phyloP scores from a whole-genome alignment of 2,113 vertebrate genomes.

The Saimiri boliviensis region DNA sequence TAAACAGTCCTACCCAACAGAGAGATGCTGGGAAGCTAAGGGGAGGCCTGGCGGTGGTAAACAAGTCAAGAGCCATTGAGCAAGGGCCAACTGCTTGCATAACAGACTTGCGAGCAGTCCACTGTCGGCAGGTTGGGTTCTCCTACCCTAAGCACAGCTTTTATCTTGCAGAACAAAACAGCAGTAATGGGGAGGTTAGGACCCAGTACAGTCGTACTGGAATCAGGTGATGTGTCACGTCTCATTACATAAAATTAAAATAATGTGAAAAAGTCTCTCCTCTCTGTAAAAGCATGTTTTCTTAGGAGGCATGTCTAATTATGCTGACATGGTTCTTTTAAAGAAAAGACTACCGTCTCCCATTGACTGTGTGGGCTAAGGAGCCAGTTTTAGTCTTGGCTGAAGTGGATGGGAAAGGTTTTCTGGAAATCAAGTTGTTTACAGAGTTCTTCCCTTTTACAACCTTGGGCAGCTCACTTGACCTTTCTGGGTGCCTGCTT shows the following conservation, averaged over 20 bases:
- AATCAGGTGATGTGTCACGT: not conserved
- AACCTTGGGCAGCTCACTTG: not conserved
- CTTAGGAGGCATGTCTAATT: not conserved
- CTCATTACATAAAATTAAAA: slow-evolving; percentile 8
- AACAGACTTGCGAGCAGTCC: not conserved
- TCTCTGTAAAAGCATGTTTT: not conserved
- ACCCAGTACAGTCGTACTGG: not conserved
- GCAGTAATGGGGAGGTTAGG: not conserved
- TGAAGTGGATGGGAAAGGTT: not conserved
- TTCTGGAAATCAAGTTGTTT: slow-evolving; percentile 40
- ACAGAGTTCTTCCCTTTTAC: slow-evolving; percentile 1
- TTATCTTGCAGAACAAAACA: not conserved
- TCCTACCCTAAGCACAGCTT: not conserved
- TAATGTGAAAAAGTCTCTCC: not conserved
- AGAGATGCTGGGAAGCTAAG: not conserved
- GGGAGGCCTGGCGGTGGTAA: not conserved
- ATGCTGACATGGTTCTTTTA: not conserved
- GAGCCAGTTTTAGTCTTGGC: not conserved
- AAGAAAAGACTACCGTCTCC: not conserved
- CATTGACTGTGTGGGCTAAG: not conserved
- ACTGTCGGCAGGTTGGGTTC: not conserved
- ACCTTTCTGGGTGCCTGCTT: slow-evolving; percentile 40
- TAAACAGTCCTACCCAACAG: not conserved
- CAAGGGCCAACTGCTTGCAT: too few relatives aligned
- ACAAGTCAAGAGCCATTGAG: not conserved